phyloP scores from a whole-genome alignment of 1,140 invertebrate species.

The Apis florea region DNA sequence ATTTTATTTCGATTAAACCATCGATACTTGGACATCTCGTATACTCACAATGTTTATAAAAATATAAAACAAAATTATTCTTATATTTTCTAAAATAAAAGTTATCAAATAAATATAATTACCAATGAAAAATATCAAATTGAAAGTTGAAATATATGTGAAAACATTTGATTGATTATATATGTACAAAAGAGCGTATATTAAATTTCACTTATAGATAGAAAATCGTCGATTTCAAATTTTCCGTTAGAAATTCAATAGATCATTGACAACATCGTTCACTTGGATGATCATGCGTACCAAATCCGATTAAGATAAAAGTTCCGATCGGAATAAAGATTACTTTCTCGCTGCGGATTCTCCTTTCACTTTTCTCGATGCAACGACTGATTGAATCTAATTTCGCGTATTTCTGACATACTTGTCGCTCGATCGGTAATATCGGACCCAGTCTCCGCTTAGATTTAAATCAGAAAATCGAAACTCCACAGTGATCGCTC shows the following conservation, averaged over 20 bases:
- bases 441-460: background rate
- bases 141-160: too few species aligned
- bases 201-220: conserved; percentile 6
- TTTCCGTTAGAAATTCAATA: background rate
- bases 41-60: too few species aligned
- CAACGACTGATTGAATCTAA: conserved; percentile 31
- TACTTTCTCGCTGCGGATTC: conserved; percentile 71
- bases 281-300: background rate
- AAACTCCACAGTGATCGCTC: too few species aligned
- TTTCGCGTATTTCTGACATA: conserved; percentile 20
- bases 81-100: too few species aligned
- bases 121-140: too few species aligned
- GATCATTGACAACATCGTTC: conserved; percentile 1
- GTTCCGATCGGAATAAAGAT: conserved; percentile 57
- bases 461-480: too few species aligned
- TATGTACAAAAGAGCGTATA: too few species aligned
- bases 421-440: background rate
- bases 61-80: too few species aligned
- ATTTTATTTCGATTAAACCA: too few species aligned
- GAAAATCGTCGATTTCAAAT: background rate
- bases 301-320: conserved; percentile 40
- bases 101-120: too few species aligned
- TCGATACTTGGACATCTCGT: too few species aligned
- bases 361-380: conserved; percentile 71
- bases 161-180: too few species aligned